A percentile compares a stretch with the other conserved stretches of the same genome.
phyloP scores from a whole-genome alignment of 2,888 invertebrate species.

The Pimpla rufipes region DNA sequence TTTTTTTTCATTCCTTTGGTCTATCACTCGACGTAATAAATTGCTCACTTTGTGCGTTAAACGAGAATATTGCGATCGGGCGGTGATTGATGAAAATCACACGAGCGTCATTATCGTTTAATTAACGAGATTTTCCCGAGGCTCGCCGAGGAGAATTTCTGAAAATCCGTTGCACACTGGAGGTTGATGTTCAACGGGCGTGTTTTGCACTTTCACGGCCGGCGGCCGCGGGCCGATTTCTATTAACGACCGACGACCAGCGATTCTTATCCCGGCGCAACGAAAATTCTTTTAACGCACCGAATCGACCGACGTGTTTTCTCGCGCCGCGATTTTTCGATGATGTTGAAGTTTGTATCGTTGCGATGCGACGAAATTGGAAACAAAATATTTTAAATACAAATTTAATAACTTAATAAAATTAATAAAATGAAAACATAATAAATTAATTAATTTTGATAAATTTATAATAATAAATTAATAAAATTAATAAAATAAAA shows the following conservation, averaged over 20 bases:
- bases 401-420: too few relatives aligned
- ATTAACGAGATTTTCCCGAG: slow-evolving; percentile 9
- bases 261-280: slow-evolving; percentile 27
- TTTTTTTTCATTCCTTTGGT: background rate
- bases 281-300: slow-evolving; percentile 21
- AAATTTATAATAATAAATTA: too few relatives aligned
- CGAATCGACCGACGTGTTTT: too few relatives aligned
- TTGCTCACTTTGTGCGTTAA: background rate
- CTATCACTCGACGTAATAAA: background rate
- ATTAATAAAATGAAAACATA: too few relatives aligned
- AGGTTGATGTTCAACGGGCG: background rate
- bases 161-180: slow-evolving; percentile 26
- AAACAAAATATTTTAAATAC: too few relatives aligned
- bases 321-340: too few relatives aligned
- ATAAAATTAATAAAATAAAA: too few relatives aligned
- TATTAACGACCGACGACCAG: slow-evolving; percentile 17
- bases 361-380: too few relatives aligned
- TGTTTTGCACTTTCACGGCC: slow-evolving; percentile 46
- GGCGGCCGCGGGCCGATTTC: slow-evolving; percentile 26
- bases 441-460: too few relatives aligned
- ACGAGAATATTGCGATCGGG: background rate
- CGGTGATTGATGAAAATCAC: slow-evolving; percentile 12
- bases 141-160: slow-evolving; percentile 12
- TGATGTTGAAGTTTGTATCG: too few relatives aligned
- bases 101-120: background rate